phyloP scores from a whole-genome alignment of 2,113 vertebrate genomes.

The Gobiocypris rarus region DNA sequence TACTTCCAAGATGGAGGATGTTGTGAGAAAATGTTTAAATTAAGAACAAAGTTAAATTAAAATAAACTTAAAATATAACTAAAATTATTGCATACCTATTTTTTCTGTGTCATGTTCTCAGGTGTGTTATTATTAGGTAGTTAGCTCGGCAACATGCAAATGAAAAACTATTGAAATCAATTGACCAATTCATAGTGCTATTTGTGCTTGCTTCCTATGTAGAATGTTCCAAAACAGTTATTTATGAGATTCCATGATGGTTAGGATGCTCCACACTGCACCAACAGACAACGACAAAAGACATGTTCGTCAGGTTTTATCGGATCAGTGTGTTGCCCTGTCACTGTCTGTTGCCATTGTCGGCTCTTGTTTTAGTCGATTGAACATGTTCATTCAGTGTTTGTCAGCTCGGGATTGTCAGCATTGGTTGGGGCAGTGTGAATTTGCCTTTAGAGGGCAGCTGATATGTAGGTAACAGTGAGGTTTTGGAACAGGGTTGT shows the following conservation, averaged over 20 bases:
- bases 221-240: background rate
- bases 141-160: too few species aligned
- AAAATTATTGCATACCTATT: background rate
- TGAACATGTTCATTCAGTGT: background rate
- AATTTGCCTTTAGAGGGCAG: background rate
- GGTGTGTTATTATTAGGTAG: too few species aligned
- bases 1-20: too few species aligned
- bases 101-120: background rate
- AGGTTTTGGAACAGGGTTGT: constrained; percentile 7
- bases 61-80: background rate
- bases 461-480: background rate
- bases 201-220: background rate
- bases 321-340: background rate
- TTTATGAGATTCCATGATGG: background rate
- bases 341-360: background rate
- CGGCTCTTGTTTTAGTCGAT: background rate
- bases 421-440: background rate
- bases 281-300: background rate
- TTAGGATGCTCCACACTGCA: background rate
- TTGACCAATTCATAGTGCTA: too few species aligned
- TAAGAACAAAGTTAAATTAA: background rate
- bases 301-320: background rate
- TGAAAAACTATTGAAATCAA: background rate
- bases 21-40: too few species aligned
- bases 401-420: background rate